Evolutionary conservation across 1,140 invertebrate genomes (phyloP).

Genomic region (Trachymyrmex cornetzi): DNA sequence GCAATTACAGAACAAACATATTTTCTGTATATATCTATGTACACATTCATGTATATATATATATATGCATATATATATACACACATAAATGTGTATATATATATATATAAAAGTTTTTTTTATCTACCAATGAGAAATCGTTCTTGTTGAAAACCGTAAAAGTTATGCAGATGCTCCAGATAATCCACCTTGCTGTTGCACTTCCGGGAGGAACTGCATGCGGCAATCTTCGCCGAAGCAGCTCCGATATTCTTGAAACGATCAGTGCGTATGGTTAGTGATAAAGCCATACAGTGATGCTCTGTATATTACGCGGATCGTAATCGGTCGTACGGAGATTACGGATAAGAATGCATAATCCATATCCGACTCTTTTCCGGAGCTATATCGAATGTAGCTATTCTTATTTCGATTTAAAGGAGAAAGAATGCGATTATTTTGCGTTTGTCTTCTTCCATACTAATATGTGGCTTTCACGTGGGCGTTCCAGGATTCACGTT

Average conservation of each 20-base stretch:
- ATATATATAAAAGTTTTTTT: not conserved
- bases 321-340: slow-evolving; percentile 70
- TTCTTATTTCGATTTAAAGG: slow-evolving; percentile 71
- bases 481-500: not conserved
- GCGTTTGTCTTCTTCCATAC: not conserved
- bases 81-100: no score
- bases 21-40: not conserved
- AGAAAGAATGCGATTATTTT: slow-evolving; percentile 37
- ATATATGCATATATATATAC: not conserved
- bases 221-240: slow-evolving; percentile 28
- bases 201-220: slow-evolving; percentile 44
- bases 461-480: no score
- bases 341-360: slow-evolving; percentile 44
- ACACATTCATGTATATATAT: no score
- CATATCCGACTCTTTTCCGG: slow-evolving; percentile 52
- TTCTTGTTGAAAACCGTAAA: not conserved
- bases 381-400: slow-evolving; percentile 66
- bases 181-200: slow-evolving; percentile 46
- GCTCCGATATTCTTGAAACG: slow-evolving; percentile 46
- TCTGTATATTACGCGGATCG: slow-evolving; percentile 71
- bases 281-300: slow-evolving; percentile 54
- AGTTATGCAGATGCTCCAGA: slow-evolving; percentile 49
- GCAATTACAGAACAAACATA: not conserved
- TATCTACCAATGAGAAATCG: not conserved
- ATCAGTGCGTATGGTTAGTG: slow-evolving; percentile 57